phyloP scores from a whole-genome alignment of 2,113 vertebrate species.

The Semnornis frantzii region DNA sequence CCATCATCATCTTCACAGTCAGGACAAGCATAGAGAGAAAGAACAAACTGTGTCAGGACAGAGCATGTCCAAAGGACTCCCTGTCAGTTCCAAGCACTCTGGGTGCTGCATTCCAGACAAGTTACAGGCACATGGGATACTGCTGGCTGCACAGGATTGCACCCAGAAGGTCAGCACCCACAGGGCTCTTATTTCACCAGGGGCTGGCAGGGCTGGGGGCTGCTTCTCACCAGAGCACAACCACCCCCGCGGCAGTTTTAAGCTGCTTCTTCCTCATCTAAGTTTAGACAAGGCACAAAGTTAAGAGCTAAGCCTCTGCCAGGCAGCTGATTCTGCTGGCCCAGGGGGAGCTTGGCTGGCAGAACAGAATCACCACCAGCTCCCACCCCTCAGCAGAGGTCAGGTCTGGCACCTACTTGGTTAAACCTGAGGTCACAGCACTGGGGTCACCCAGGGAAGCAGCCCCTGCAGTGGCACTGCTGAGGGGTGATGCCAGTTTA shows the following conservation, averaged over 20 bases:
- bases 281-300: neutral
- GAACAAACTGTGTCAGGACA: neutral
- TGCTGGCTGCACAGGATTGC: neutral
- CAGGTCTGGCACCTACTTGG: neutral
- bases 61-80: accelerated
- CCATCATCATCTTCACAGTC: conserved; percentile 87
- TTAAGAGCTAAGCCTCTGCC: neutral
- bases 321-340: neutral
- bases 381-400: accelerated
- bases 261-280: neutral
- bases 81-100: neutral
- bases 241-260: neutral
- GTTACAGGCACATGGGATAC: neutral
- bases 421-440: neutral
- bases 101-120: neutral
- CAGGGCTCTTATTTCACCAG: neutral
- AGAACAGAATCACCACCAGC: too few species aligned
- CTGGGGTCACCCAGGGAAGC: neutral
- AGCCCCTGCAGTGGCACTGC: neutral
- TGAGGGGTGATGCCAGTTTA: too few species aligned
- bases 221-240: neutral
- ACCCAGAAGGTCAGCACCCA: neutral
- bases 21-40: neutral
- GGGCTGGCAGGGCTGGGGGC: neutral
- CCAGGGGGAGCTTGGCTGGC: neutral